These are phyloP conservation scores for Scaptomyza hsui DNA, from an alignment of 1,140 invertebrate genomes.

Conservation along the genomic window DNA sequence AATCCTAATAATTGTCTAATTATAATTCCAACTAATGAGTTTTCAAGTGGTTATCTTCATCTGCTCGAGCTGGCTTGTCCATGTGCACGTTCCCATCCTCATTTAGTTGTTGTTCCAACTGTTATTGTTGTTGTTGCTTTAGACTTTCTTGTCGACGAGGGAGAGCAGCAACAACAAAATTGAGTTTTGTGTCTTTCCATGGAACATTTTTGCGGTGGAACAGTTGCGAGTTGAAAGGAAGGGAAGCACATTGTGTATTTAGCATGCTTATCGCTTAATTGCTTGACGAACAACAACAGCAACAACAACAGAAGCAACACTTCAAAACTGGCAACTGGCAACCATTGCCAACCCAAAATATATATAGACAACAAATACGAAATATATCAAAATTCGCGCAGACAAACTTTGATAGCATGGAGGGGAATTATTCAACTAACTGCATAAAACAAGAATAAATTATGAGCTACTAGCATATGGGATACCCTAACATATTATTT, in stretches of 20 bases:
- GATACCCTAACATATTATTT: no score
- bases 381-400: slow-evolving; percentile 44
- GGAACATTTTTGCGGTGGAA: slow-evolving; percentile 50
- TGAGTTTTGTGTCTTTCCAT: slow-evolving; percentile 55
- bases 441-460: not conserved
- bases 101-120: not conserved
- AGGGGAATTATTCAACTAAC: slow-evolving; percentile 1
- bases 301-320: slow-evolving; percentile 36
- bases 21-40: slow-evolving; percentile 78
- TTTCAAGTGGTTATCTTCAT: slow-evolving; percentile 77
- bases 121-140: slow-evolving; percentile 10
- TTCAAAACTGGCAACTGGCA: slow-evolving; percentile 37
- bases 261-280: slow-evolving; percentile 79
- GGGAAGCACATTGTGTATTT: slow-evolving; percentile 49
- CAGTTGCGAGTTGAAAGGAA: not conserved
- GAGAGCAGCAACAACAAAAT: slow-evolving; percentile 7
- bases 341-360: slow-evolving; percentile 22
- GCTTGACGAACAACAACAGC: slow-evolving; percentile 53
- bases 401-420: slow-evolving; percentile 31
- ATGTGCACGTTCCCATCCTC: slow-evolving; percentile 3
- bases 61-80: slow-evolving; percentile 18
- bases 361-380: slow-evolving; percentile 41
- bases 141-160: slow-evolving; percentile 1
- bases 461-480: no score
- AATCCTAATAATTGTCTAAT: slow-evolving; percentile 78